Evolutionary conservation across 2,888 invertebrate genomes (phyloP).

Genomic region (Drosophila hamatofila): DNA sequence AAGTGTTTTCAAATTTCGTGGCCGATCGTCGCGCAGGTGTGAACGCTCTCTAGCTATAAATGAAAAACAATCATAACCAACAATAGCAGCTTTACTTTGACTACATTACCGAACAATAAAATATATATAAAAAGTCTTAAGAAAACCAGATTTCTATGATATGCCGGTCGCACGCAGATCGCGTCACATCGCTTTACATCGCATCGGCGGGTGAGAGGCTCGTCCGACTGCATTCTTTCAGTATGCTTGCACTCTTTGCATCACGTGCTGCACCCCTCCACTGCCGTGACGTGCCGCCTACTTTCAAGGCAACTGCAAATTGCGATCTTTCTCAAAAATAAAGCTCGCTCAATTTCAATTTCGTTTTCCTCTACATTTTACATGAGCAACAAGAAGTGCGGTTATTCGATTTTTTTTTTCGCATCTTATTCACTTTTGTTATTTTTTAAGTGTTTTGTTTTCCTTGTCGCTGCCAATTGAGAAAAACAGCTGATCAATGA

Average conservation of each 20-base stretch:
- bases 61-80: slow-evolving; percentile 19
- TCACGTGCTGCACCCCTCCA: slow-evolving; percentile 51
- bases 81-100: not conserved
- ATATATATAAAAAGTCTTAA: slow-evolving; percentile 1
- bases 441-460: slow-evolving; percentile 69
- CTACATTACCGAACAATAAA: not conserved
- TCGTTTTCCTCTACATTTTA: slow-evolving; percentile 15
- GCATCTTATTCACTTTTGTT: slow-evolving; percentile 10
- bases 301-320: slow-evolving; percentile 52
- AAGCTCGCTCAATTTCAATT: slow-evolving; percentile 33
- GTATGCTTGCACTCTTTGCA: slow-evolving; percentile 38
- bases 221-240: slow-evolving; percentile 74
- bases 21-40: slow-evolving; percentile 57
- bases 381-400: not conserved
- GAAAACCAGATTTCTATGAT: slow-evolving; percentile 54
- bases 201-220: slow-evolving; percentile 57
- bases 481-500: slow-evolving; percentile 33
- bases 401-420: not conserved
- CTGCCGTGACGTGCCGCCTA: not conserved
- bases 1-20: slow-evolving; percentile 44
- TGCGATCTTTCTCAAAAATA: slow-evolving; percentile 40
- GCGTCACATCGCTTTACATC: not conserved
- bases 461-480: slow-evolving; percentile 47
- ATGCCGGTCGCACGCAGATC: slow-evolving; percentile 41
- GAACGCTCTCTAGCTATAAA: slow-evolving; percentile 27